Base-by-base conservation (phyloP, 2,888 invertebrate species). In the Zeuzera pyrina region DNA sequence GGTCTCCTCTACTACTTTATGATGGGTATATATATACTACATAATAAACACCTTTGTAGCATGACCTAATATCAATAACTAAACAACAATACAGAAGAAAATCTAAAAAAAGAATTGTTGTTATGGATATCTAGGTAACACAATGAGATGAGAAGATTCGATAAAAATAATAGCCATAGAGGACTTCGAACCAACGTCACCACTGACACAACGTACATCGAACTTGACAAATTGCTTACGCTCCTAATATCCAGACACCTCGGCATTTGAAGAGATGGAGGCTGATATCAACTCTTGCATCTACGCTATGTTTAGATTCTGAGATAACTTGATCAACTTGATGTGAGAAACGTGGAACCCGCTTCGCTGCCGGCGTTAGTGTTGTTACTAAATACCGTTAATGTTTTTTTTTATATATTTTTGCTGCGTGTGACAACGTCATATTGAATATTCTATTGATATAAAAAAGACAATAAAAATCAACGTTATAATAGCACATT, bases 201-300 rank as follows among this genome's bases (percentile, higher is more conserved):
- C 73, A 73, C 70, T 76, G 72, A 69, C 63, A 61, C 62, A 67
- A 70, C 68, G 66, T 64, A 68, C 65, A 73, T 67, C 67, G 66
- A 69, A 71, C 69, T 70, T 68, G 78, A 79, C 79, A 81, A 79
- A 79, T 81, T 76, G 73, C 77, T 78, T 73, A 70, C 72, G 76
- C 77, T 77, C 73, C 71, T 72, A 74, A 79, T 72, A 72, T 67
- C 67, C 64, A 67, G 72, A 77, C 78, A 74, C 77, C 77, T 72
- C 68, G 59, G 67, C 58, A 57, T 61, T 52, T 49, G 57, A 61
- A 59, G 56, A 61, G 68, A 69, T 61, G 57, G 59, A 54, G 51
- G 57, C 48, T 57, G 64, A 64, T 78, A 78, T 76, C 70, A 53
- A 46, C 50, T 53, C 57, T 59, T 57, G 52, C 63, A 78, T 78